Conservation (phyloP, 2,888 invertebrate species). For the Perizoma affinitatum region DNA sequence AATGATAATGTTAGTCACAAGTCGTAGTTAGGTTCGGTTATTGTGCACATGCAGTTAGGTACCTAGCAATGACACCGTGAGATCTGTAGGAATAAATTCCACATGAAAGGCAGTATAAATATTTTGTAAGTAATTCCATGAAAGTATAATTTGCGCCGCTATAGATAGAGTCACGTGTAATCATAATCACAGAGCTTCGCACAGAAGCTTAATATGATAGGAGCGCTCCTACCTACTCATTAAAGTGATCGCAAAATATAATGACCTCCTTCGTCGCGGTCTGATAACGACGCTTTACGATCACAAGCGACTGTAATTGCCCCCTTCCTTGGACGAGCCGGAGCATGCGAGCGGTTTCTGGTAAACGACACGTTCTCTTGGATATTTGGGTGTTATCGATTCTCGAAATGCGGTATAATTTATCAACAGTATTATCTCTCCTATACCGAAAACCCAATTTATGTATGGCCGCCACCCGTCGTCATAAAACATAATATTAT, state of each 20-base stretch:
- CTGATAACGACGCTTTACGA: constrained; percentile 63
- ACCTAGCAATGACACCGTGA: constrained; percentile 14
- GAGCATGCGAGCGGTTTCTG: constrained; percentile 46
- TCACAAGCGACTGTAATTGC: constrained; percentile 55
- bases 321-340: constrained; percentile 52
- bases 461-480: constrained; percentile 69
- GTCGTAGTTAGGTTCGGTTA: too few relatives aligned
- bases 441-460: constrained; percentile 80
- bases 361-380: constrained; percentile 46
- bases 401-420: constrained; percentile 72
- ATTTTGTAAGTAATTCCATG: constrained; percentile 45
- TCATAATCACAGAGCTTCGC: constrained; percentile 48
- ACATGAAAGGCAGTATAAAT: constrained; percentile 42
- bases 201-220: constrained; percentile 56
- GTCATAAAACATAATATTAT: constrained; percentile 82
- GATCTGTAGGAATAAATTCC: constrained; percentile 29
- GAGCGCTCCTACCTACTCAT: constrained; percentile 45
- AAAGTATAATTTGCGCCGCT: constrained; percentile 30
- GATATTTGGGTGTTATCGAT: constrained; percentile 57
- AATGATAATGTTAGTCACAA: constrained; percentile 33
- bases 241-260: constrained; percentile 63
- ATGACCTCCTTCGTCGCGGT: constrained; percentile 63
- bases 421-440: constrained; percentile 75
- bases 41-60: too few relatives aligned
- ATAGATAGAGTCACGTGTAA: constrained; percentile 40